phyloP scores from a whole-genome alignment of 2,888 invertebrate genomes.

The Ctenicera cuprea region DNA sequence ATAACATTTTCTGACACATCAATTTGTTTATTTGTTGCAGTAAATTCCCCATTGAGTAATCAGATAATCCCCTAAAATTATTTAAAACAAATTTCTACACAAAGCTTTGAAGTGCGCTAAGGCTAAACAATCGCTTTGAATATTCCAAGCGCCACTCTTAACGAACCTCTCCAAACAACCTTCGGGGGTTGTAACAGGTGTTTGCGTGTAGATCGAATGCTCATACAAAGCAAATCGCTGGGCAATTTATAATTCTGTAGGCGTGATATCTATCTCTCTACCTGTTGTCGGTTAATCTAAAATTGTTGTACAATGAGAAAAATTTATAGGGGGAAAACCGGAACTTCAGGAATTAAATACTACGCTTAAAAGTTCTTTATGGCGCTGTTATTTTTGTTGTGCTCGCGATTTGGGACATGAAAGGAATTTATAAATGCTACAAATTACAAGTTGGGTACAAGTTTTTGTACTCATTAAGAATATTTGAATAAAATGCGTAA shows the following conservation, averaged over 20 bases:
- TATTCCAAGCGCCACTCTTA: not conserved
- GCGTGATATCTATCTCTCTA: conserved; percentile 9
- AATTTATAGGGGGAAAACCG: not conserved
- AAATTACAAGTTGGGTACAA: conserved; percentile 10
- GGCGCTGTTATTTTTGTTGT: conserved; percentile 7
- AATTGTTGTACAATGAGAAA: not conserved
- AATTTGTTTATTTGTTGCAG: not conserved
- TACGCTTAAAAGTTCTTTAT: conserved; percentile 7
- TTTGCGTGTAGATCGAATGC: conserved; percentile 31
- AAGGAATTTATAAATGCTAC: conserved; percentile 1
- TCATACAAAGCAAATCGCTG: conserved; percentile 1
- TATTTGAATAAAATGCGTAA: not conserved
- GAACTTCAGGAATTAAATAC: not conserved
- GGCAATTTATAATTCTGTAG: conserved; percentile 7
- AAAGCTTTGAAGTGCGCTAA: not conserved
- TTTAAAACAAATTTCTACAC: not conserved
- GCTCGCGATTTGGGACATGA: not conserved
- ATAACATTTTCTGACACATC: conserved; percentile 5
- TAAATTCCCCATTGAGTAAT: not conserved
- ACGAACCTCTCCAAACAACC: not conserved
- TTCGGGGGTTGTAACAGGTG: conserved; percentile 35
- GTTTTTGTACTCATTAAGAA: conserved; percentile 9
- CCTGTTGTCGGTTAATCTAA: conserved; percentile 4
- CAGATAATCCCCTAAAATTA: not conserved
- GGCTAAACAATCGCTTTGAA: conserved; percentile 17